Conservation (phyloP, 2,888 invertebrate species). For the Sinotaia quadrata region DNA sequence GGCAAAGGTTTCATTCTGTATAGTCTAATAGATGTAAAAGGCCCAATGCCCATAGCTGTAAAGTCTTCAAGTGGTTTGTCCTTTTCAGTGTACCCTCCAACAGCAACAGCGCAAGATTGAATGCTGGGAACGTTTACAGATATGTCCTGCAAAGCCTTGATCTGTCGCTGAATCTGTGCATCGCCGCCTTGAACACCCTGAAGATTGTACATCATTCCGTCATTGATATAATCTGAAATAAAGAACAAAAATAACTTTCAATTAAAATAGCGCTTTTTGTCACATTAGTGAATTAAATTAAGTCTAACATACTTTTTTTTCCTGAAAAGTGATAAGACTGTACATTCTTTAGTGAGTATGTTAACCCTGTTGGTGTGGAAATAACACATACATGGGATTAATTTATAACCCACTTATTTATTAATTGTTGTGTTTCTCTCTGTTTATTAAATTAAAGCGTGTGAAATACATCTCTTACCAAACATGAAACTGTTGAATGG, state of each 20-base stretch:
- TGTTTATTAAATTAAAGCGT: too few relatives aligned
- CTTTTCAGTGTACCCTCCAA: neutral
- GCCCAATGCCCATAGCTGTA: neutral
- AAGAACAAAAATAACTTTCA: too few relatives aligned
- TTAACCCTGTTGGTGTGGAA: too few relatives aligned
- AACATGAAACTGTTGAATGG: neutral
- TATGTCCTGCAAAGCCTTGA: slow-evolving; percentile 21
- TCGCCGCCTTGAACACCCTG: slow-evolving; percentile 9
- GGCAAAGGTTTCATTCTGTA: slow-evolving; percentile 15
- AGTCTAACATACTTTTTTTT: too few relatives aligned
- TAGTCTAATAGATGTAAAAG: neutral
- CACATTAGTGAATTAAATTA: too few relatives aligned
- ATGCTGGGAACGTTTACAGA: neutral
- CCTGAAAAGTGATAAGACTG: too few relatives aligned
- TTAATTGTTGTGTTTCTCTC: too few relatives aligned
- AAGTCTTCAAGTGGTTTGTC: slow-evolving; percentile 6
- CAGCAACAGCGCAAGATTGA: neutral
- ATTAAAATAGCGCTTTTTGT: too few relatives aligned
- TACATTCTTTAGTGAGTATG: too few relatives aligned
- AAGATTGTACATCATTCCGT: slow-evolving; percentile 18
- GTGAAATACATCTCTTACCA: too few relatives aligned
- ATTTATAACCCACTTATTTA: too few relatives aligned
- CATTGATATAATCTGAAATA: slow-evolving; percentile 13
- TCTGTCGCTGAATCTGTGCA: slow-evolving; percentile 5
- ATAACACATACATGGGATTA: too few relatives aligned